phyloP scores from a whole-genome alignment of 2,113 vertebrate genomes.

The Willisornis vidua region DNA sequence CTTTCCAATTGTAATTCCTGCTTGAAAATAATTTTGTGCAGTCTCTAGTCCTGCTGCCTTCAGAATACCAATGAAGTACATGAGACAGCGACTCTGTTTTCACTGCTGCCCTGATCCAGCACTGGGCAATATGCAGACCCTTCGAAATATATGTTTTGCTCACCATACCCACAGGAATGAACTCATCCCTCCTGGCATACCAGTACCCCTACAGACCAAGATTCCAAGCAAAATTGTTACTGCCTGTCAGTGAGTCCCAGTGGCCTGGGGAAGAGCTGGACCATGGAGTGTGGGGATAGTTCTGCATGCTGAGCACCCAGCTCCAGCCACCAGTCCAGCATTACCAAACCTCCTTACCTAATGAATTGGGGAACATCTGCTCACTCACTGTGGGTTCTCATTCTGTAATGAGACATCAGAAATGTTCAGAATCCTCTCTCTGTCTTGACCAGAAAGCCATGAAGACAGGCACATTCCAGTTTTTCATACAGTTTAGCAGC shows the following conservation, averaged over 20 bases:
- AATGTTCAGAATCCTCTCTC: neutral
- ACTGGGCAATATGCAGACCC: neutral
- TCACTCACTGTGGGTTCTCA: neutral
- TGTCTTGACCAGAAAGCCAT: neutral
- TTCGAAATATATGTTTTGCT: neutral
- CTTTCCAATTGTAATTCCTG: conserved; percentile 49
- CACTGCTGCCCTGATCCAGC: neutral
- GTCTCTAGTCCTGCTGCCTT: conserved; percentile 20
- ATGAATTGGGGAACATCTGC: neutral
- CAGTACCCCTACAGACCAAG: neutral
- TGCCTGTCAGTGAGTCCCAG: neutral
- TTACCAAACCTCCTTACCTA: neutral
- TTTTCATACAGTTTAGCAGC: neutral
- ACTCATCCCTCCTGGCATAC: neutral
- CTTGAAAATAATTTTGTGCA: conserved; percentile 61
- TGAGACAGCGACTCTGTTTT: neutral
- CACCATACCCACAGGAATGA: neutral
- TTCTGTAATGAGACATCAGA: neutral
- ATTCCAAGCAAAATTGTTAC: neutral
- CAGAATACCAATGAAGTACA: conserved; percentile 50
- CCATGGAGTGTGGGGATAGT: neutral
- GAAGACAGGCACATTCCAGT: neutral
- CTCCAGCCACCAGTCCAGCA: neutral
- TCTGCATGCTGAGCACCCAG: neutral
- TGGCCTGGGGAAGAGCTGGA: neutral